Evolutionary conservation across 2,888 invertebrate species (phyloP).

Genomic region (Synergus japonicus): DNA sequence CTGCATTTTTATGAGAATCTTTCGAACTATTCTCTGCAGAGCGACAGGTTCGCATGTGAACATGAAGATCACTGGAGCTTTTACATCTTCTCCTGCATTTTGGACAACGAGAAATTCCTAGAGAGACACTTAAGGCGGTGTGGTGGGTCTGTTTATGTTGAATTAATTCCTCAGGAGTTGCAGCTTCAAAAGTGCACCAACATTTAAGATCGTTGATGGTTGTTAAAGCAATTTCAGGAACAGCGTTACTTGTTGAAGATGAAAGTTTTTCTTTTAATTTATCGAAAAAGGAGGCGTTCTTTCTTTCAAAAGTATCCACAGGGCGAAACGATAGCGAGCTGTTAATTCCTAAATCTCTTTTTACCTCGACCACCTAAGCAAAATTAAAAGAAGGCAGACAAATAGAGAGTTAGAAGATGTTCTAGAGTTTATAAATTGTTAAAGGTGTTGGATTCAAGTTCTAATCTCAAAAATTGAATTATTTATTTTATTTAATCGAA

Average conservation of each 20-base stretch:
- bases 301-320: slow-evolving; percentile 78
- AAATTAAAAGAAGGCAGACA: background rate
- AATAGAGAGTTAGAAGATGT: slow-evolving; percentile 2
- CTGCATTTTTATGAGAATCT: slow-evolving; percentile 11
- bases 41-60: slow-evolving; percentile 86
- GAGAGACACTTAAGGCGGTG: slow-evolving; percentile 74
- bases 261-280: slow-evolving; percentile 87
- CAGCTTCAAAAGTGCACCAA: slow-evolving; percentile 75
- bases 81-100: slow-evolving; percentile 92
- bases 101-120: slow-evolving; percentile 89
- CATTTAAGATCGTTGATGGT: slow-evolving; percentile 79
- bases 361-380: slow-evolving; percentile 55
- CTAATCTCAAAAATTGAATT: background rate
- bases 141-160: slow-evolving; percentile 73
- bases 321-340: slow-evolving; percentile 29
- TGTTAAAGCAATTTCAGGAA: slow-evolving; percentile 89
- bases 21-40: slow-evolving; percentile 53
- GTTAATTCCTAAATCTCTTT: slow-evolving; percentile 60
- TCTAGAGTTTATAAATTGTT: background rate
- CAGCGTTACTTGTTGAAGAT: slow-evolving; percentile 80
- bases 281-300: slow-evolving; percentile 90
- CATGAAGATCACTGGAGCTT: slow-evolving; percentile 87
- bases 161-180: slow-evolving; percentile 69
- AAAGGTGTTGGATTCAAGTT: background rate
- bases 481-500: background rate